These are phyloP conservation scores for Pachymerium ferrugineum DNA, from an alignment of 2,888 invertebrate genomes.

Conservation along the genomic window DNA sequence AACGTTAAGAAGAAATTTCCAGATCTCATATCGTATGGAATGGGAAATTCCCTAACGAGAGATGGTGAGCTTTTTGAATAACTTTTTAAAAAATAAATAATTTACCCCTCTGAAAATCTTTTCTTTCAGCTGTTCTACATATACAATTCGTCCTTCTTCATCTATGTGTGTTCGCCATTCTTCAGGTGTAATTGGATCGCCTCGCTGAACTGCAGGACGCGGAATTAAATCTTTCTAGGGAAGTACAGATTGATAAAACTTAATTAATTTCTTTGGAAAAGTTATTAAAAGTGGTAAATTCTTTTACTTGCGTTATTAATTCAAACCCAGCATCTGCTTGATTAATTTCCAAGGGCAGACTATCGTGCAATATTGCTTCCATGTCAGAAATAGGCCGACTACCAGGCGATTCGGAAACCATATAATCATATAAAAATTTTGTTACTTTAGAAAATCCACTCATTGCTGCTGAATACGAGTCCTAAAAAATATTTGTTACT, in stretches of 20 bases:
- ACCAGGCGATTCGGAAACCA: constrained; percentile 42
- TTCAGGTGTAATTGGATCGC: constrained; percentile 64
- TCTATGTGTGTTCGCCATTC: constrained; percentile 80
- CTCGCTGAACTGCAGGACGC: constrained; percentile 63
- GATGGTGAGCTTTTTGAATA: constrained; percentile 30
- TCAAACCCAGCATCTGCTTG: constrained; percentile 49
- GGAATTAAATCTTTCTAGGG: constrained; percentile 57
- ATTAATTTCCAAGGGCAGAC: constrained; percentile 41
- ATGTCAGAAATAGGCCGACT: constrained; percentile 62
- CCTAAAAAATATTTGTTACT: constrained; percentile 49
- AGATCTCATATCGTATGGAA: constrained; percentile 71
- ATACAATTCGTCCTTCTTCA: constrained; percentile 69
- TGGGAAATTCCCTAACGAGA: constrained; percentile 67
- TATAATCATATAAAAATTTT: constrained; percentile 60
- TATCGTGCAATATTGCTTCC: constrained; percentile 57
- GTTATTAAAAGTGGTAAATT: constrained; percentile 11
- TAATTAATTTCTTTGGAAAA: too few species aligned
- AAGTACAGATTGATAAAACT: too few species aligned
- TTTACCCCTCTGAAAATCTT: constrained; percentile 86
- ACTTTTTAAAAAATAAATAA: neutral
- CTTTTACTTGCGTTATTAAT: constrained; percentile 47
- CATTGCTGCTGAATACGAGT: constrained; percentile 77
- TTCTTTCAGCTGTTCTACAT: constrained; percentile 71
- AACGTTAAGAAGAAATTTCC: constrained; percentile 91
- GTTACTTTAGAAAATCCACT: constrained; percentile 82